phyloP scores from a whole-genome alignment of 2,113 vertebrate species.

The Macrotis lagotis region DNA sequence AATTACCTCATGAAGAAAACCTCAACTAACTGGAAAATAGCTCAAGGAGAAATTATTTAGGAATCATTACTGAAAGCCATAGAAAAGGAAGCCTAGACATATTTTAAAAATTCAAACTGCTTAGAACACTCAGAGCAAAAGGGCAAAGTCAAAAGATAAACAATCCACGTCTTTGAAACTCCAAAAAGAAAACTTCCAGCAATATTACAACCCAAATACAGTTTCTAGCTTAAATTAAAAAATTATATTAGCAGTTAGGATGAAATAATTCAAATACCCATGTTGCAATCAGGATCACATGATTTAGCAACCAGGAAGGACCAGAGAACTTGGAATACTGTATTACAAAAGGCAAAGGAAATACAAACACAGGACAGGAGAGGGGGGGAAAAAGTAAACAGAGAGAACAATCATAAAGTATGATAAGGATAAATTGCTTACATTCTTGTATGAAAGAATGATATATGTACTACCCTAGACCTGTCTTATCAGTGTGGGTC shows the following conservation, averaged over 20 bases:
- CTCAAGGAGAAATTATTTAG: too few relatives aligned
- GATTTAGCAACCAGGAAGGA: background rate
- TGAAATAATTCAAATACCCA: background rate
- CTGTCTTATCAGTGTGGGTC: background rate
- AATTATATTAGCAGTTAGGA: background rate
- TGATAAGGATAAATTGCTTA: background rate
- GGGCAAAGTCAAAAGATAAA: background rate
- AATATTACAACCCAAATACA: background rate
- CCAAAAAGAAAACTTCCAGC: background rate
- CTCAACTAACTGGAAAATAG: too few relatives aligned
- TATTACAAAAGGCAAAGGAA: background rate
- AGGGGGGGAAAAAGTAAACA: background rate
- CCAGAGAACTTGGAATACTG: background rate
- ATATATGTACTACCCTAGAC: background rate
- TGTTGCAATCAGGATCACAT: background rate
- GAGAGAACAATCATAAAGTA: background rate
- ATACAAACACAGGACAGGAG: background rate
- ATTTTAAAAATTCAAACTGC: background rate
- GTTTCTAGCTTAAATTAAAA: too few relatives aligned
- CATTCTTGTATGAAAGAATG: background rate
- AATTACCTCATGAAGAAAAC: too few relatives aligned
- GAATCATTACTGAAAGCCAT: too few relatives aligned
- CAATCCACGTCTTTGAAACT: background rate
- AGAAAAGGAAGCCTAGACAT: background rate
- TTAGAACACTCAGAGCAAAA: background rate